Evolutionary conservation across 2,113 vertebrate species (phyloP), one percentile per base, ranked within the genome.

Genomic region (Psephotus haematonotus): DNA sequence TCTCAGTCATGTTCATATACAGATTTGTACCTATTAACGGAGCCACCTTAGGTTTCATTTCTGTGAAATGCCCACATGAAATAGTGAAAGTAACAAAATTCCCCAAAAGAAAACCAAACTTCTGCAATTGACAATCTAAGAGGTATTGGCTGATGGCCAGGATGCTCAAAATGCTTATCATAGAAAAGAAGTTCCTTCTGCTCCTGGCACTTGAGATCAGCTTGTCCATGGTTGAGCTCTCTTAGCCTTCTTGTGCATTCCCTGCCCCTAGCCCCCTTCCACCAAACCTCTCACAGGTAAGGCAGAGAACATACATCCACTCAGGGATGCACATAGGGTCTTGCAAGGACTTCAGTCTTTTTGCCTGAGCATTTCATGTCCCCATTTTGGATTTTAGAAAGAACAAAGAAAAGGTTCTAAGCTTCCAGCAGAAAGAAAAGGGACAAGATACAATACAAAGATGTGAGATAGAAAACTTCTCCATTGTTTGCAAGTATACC

Each of bases 211-310:
- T 49, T 59, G 16, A 50, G 33, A 22, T n/a, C n/a, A 44, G 7
- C 6, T 23, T 25, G 33, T 27, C 70, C 1, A 1, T 16, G 52
- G 39, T 18, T 81, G 39, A 62, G 31, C 31, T 68, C 27, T 57
- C 25, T 86, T 4, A 31, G 24, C 25, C 19, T 25, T 59, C 47
- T 83, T 2, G 0, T 0, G 0, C 7, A 6, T 24, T 62, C 55
- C 47, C 19, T 55, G 33, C 29, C 17, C 27, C 29, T 23, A 76
- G 23, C 2, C 17, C 60, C 10, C 12, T 81, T 47, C 22, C 37
- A 69, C 15, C 31, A 46, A 81, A n/a, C 3, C 9, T 64, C 27
- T 67, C 43, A 39, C 18, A 6, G 0, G 0, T 4, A 31, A 5
- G 31, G 13, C 37, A 81, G 31, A 89, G 64, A 29, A 44, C 85